phyloP scores from a whole-genome alignment of 2,113 vertebrate genomes.

The Sterna hirundo region DNA sequence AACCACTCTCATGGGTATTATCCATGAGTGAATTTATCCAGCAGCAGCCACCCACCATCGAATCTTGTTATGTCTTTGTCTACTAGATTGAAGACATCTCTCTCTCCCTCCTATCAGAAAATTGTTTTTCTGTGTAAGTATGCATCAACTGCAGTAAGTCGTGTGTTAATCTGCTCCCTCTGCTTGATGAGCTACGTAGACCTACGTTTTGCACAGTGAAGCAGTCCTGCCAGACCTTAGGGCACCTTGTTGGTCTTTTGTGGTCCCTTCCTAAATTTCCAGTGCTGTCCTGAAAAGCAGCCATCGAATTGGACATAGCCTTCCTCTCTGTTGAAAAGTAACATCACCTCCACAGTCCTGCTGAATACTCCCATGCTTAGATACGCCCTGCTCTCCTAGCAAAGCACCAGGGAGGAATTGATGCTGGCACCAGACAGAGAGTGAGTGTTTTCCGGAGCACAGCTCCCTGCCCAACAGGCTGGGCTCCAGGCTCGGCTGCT shows the following conservation, averaged over 20 bases:
- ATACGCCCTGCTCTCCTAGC: neutral
- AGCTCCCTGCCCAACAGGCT: neutral
- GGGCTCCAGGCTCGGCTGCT: neutral
- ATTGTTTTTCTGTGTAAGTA: neutral
- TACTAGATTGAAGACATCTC: neutral
- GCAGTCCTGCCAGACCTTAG: neutral
- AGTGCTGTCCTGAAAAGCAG: neutral
- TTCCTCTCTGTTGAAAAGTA: neutral
- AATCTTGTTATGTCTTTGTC: neutral
- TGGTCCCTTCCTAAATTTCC: neutral
- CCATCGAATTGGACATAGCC: neutral
- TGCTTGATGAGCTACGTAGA: neutral
- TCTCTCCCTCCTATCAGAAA: neutral
- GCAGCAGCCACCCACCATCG: neutral
- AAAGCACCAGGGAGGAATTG: neutral
- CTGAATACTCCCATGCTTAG: neutral
- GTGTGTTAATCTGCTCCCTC: neutral
- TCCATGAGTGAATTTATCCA: neutral
- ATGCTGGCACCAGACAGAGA: neutral
- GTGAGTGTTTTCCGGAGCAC: rapidly evolving
- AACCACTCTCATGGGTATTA: neutral
- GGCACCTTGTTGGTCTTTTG: neutral
- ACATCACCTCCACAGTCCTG: neutral
- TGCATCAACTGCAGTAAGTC: neutral
- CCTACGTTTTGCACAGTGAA: neutral